Conservation (phyloP, 2,113 vertebrate species). For the Mobula hypostoma region DNA sequence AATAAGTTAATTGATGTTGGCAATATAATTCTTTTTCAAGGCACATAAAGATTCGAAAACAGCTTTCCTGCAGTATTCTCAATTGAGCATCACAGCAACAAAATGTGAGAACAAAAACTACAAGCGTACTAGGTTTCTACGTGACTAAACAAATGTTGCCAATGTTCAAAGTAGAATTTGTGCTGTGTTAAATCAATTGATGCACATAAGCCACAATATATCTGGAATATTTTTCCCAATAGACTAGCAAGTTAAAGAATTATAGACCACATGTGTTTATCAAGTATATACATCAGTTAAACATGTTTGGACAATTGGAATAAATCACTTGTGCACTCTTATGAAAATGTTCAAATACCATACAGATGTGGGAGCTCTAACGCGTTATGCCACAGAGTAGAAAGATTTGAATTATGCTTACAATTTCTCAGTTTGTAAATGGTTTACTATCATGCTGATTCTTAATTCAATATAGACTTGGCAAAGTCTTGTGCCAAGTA, state of each 20-base stretch:
- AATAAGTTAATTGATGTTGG: neutral
- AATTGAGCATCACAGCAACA: neutral
- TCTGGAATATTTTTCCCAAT: neutral
- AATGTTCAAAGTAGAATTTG: neutral
- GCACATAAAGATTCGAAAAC: constrained; percentile 6
- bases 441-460: too few relatives aligned
- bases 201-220: neutral
- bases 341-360: neutral
- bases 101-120: neutral
- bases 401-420: constrained; percentile 4
- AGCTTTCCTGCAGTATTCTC: neutral
- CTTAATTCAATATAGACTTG: neutral
- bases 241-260: neutral
- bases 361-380: neutral
- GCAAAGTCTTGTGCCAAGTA: neutral
- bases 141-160: neutral
- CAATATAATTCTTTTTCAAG: neutral
- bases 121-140: neutral
- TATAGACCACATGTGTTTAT: neutral
- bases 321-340: constrained; percentile 7
- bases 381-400: neutral
- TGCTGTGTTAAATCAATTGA: neutral
- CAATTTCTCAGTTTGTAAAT: neutral
- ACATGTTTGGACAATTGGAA: constrained; percentile 19
- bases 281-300: neutral